These are phyloP conservation scores for Galbula dea DNA, from an alignment of 2,113 vertebrate species.

Conservation along the genomic window DNA sequence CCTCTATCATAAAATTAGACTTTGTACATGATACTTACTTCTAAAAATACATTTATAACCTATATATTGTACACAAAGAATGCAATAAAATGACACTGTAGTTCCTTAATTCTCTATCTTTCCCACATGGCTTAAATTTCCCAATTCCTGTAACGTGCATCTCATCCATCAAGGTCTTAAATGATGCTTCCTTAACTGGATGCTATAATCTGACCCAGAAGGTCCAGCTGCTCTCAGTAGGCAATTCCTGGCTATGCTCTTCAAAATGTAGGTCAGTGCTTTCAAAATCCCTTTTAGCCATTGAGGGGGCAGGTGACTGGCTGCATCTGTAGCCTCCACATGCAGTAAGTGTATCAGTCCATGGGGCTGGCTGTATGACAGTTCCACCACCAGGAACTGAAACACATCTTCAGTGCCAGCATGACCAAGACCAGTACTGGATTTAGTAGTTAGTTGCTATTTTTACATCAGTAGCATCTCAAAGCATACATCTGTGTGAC, in stretches of 20 bases:
- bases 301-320: slow-evolving; percentile 40
- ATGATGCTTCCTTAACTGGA: background rate
- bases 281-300: background rate
- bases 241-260: background rate
- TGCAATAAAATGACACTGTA: background rate
- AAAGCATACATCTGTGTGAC: background rate
- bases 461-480: background rate
- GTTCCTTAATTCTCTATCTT: background rate
- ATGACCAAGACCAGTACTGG: slow-evolving; percentile 8
- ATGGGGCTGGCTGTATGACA: background rate
- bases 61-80: background rate
- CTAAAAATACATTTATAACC: background rate
- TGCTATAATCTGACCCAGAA: background rate
- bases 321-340: slow-evolving; percentile 19
- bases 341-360: background rate
- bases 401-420: background rate
- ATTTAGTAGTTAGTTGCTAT: background rate
- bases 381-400: slow-evolving; percentile 18
- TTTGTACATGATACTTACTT: background rate
- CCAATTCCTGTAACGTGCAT: background rate
- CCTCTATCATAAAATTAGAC: background rate
- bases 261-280: slow-evolving; percentile 39
- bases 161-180: background rate
- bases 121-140: background rate
- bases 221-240: slow-evolving; percentile 7